Evolutionary conservation across 2,113 vertebrate genomes (phyloP).

Genomic region (Gymnarchus niloticus): DNA sequence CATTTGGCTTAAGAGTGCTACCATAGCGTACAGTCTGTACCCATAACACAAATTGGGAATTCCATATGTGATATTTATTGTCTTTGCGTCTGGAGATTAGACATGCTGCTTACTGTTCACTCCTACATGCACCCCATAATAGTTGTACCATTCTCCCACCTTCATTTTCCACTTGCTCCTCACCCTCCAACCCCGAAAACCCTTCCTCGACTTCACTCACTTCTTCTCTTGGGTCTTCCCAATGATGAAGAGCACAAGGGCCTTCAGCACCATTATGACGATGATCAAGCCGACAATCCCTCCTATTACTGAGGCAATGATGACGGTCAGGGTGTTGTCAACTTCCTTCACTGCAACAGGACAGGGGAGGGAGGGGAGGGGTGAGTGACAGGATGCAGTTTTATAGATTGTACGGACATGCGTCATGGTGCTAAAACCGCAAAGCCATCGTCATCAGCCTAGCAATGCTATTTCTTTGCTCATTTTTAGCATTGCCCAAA

Average conservation of each 20-base stretch:
- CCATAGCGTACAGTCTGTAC: background rate
- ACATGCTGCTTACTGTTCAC: too few species aligned
- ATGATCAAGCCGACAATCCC: constrained; percentile 81
- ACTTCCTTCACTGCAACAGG: constrained; percentile 72
- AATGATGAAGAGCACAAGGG: constrained; percentile 73
- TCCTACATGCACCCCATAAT: too few species aligned
- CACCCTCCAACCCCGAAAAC: background rate
- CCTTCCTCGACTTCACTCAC: constrained; percentile 63
- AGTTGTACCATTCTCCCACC: background rate
- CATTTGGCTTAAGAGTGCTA: background rate
- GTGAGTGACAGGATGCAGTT: background rate
- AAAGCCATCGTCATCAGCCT: background rate
- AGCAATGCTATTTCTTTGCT: background rate
- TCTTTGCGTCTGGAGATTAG: too few species aligned
- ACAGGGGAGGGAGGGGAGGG: background rate
- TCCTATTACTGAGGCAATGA: constrained; percentile 77
- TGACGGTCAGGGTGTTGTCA: constrained; percentile 80
- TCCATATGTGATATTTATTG: background rate
- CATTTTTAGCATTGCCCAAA: too few species aligned
- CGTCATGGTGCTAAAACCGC: too few species aligned
- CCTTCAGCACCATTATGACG: constrained; percentile 81
- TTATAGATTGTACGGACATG: background rate
- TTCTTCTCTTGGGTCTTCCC: constrained; percentile 81
- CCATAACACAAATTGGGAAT: background rate
- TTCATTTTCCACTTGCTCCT: background rate